Conservation (phyloP, 2,797 vertebrate species). For the Notolabrus celidotus region DNA sequence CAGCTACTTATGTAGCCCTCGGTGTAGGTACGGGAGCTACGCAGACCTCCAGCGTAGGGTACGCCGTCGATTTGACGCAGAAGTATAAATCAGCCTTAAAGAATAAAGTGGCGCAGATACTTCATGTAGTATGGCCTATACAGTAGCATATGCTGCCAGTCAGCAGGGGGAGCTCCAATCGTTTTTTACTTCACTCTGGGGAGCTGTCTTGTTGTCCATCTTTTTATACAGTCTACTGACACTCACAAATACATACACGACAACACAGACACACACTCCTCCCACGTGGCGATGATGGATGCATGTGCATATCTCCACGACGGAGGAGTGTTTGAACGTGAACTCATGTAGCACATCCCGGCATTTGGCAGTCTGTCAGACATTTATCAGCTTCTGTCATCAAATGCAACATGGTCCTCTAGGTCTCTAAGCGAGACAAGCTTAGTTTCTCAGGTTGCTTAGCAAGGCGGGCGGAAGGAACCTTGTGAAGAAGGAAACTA, state of each 20-base stretch:
- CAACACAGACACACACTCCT: slow-evolving; percentile 52
- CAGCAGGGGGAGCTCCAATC: too few relatives aligned
- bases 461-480: slow-evolving; percentile 28
- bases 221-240: too few relatives aligned
- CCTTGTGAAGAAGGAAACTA: slow-evolving; percentile 4
- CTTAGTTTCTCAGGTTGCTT: slow-evolving; percentile 39
- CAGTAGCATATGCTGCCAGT: too few relatives aligned
- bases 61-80: too few relatives aligned
- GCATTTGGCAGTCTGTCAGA: slow-evolving; percentile 65
- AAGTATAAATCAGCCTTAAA: too few relatives aligned
- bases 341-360: slow-evolving; percentile 67
- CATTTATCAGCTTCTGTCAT: slow-evolving; percentile 69
- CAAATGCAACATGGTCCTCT: slow-evolving; percentile 54
- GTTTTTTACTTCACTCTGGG: too few relatives aligned
- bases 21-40: too few relatives aligned
- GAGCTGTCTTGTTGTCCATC: too few relatives aligned
- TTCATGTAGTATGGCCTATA: too few relatives aligned
- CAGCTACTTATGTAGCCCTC: too few relatives aligned
- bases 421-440: slow-evolving; percentile 36
- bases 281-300: slow-evolving; percentile 66
- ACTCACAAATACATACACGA: neutral
- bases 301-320: slow-evolving; percentile 48
- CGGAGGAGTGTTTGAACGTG: slow-evolving; percentile 72
- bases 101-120: too few relatives aligned
- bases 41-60: too few relatives aligned